Base-by-base conservation (phyloP, 2,797 vertebrate species). In the Tiaroga cobitis region DNA sequence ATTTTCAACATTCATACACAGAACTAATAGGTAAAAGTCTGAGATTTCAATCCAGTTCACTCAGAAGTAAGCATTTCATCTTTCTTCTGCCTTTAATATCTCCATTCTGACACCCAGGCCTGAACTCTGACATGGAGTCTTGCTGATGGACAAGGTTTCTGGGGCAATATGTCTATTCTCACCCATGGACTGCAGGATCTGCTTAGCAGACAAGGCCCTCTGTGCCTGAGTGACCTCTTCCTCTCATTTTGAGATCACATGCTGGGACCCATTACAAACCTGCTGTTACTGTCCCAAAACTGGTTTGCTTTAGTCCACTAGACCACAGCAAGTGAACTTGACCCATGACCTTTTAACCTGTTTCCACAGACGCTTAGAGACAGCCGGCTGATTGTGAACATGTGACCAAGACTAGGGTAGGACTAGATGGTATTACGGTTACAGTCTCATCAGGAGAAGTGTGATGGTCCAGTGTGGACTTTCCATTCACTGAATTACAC, bases 11-110 rank as follows among this genome's bases (percentile, higher is more conserved):
- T 26, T 89, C 34, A 79, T 39, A 81, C 6, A 80, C 32, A 82
- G 88, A 87, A 86, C 82, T 86, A 16, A 86, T 80, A 84, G 87
- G 89, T 90, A 89, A 88, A 85, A 87, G 61, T 56, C 39, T 90
- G 81, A 85, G 49, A 63, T 91, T 65, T 80, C 19, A 78, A 79
- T 80, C 46, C 70, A 39, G 63, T 75, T 70, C 81, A 69, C 68
- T 81, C 72, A 81, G 49, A 88, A 81, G 75, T 21, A 2, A 67
- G 72, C 13, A 83, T 81, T 69, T 59, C 26, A 43, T 65, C 37
- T 77, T 54, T 77, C 37, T 78, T 43, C 32, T 70, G 80, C 70
- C 84, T 83, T 51, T 69, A 73, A 67, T 77, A 68, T 49, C 68
- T 54, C 51, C 32, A 73, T 72, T 67, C 80, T 76, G 34, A 68